Evolutionary conservation across 2,888 invertebrate genomes (phyloP).

Genomic region (Pasiphila rectangulata): DNA sequence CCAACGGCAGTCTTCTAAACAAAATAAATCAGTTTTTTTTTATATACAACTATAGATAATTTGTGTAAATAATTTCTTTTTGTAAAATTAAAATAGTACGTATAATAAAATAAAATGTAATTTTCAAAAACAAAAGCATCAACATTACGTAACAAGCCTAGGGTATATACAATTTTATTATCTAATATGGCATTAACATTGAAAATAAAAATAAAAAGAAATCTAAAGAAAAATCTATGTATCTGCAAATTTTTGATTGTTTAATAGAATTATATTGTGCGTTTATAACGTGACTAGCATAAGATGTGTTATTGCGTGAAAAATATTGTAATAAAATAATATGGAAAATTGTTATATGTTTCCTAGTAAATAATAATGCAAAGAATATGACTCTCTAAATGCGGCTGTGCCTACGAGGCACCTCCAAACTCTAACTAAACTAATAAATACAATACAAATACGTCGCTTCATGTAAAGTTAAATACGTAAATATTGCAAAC

Average conservation of each 20-base stretch:
- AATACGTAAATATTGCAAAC: slow-evolving; percentile 48
- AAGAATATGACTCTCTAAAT: slow-evolving; percentile 65
- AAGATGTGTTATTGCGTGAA: slow-evolving; percentile 78
- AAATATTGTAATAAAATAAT: slow-evolving; percentile 46
- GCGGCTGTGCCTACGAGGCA: slow-evolving; percentile 74
- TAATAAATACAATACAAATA: slow-evolving; percentile 69
- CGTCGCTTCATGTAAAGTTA: slow-evolving; percentile 65
- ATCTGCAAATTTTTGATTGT: slow-evolving; percentile 43
- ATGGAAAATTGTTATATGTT: slow-evolving; percentile 37
- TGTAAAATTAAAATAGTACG: slow-evolving; percentile 32
- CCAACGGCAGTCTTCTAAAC: slow-evolving; percentile 77
- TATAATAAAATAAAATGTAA: slow-evolving; percentile 58
- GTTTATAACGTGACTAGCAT: slow-evolving; percentile 78
- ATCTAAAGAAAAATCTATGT: slow-evolving; percentile 40
- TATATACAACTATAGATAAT: slow-evolving; percentile 62
- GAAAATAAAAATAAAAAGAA: slow-evolving; percentile 50
- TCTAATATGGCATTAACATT: slow-evolving; percentile 77
- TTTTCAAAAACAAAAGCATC: slow-evolving; percentile 66
- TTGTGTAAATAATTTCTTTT: slow-evolving; percentile 40
- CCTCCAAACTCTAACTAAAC: slow-evolving; percentile 75
- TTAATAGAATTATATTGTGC: slow-evolving; percentile 69
- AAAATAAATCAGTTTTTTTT: slow-evolving; percentile 60
- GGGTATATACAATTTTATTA: slow-evolving; percentile 68
- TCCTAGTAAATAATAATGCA: slow-evolving; percentile 60
- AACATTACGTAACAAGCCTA: slow-evolving; percentile 65